A percentile compares a stretch with the other conserved stretches of the same genome.
Evolutionary conservation across 2,888 invertebrate species (phyloP).

Genomic region (Andrena bucephala): DNA sequence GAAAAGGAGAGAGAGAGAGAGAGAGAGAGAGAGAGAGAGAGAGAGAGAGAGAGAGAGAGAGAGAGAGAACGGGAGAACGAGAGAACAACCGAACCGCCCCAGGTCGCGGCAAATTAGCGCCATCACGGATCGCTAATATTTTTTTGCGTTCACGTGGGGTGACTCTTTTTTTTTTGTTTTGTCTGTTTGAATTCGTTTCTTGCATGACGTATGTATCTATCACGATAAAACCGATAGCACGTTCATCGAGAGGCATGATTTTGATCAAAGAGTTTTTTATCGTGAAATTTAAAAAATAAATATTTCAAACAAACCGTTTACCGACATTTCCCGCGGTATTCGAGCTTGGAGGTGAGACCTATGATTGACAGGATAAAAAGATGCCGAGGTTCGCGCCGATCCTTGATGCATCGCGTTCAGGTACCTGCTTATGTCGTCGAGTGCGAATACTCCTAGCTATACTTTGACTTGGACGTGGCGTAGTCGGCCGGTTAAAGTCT

Average conservation of each 20-base stretch:
- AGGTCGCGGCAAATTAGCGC: constrained; percentile 77
- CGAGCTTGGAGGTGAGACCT: neutral
- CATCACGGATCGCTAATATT: constrained; percentile 74
- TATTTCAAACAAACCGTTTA: constrained; percentile 35
- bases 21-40: constrained; percentile 34
- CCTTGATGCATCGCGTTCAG: neutral
- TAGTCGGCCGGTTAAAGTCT: neutral
- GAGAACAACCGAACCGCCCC: constrained; percentile 62
- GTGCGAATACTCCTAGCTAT: too few species aligned
- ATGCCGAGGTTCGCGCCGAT: neutral
- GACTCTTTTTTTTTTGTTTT: constrained; percentile 31
- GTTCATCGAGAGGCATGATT: constrained; percentile 59
- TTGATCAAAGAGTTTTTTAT: constrained; percentile 60
- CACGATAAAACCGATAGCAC: constrained; percentile 54
- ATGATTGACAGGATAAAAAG: neutral
- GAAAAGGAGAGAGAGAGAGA: constrained; percentile 43
- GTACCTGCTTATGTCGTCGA: too few species aligned
- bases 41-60: too few species aligned
- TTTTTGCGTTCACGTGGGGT: constrained; percentile 64
- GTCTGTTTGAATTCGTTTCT: constrained; percentile 63
- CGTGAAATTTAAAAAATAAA: constrained; percentile 53
- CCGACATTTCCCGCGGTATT: constrained; percentile 4
- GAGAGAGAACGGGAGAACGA: constrained; percentile 28
- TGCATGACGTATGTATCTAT: constrained; percentile 49
- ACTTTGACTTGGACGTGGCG: too few species aligned